Evolutionary conservation across 2,797 vertebrate species (phyloP).

Genomic region (Halcyon badia): DNA sequence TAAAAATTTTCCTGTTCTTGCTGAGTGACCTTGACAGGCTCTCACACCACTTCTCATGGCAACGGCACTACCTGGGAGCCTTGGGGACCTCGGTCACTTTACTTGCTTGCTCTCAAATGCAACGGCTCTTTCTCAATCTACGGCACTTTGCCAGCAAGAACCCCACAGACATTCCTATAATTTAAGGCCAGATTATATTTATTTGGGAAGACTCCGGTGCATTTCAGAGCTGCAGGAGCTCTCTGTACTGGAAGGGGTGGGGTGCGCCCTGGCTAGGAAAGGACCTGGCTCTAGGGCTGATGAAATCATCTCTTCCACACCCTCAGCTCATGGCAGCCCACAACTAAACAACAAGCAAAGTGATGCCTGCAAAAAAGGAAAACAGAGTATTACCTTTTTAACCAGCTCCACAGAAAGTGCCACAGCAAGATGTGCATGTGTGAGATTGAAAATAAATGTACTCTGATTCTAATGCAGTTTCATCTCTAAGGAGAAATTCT

Average conservation of each 20-base stretch:
- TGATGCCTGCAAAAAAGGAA: not conserved
- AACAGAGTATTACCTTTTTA: not conserved
- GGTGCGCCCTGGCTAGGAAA: not conserved
- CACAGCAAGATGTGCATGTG: not conserved
- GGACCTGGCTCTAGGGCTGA: slow-evolving; percentile 15
- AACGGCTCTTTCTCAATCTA: not conserved
- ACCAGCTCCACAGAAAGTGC: not conserved
- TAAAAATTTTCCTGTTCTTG: not conserved
- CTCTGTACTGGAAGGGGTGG: not conserved
- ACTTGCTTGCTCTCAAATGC: rapidly evolving
- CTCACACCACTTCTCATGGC: rapidly evolving
- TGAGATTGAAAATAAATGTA: not conserved
- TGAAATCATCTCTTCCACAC: slow-evolving; percentile 59
- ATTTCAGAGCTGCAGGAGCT: not conserved
- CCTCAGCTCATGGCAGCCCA: slow-evolving; percentile 10
- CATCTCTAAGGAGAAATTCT: not conserved
- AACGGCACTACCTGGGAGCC: not conserved
- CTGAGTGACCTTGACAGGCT: not conserved
- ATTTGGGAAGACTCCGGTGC: not conserved
- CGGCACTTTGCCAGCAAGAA: not conserved
- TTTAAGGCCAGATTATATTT: not conserved
- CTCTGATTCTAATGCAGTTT: not conserved
- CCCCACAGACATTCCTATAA: not conserved
- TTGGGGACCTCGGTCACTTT: rapidly evolving
- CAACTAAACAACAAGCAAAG: not conserved